Percentiles rank a stretch among this genome's conserved stretches.
phyloP scores from a whole-genome alignment of 1,140 invertebrate genomes.

The Medauroidea extradentata region DNA sequence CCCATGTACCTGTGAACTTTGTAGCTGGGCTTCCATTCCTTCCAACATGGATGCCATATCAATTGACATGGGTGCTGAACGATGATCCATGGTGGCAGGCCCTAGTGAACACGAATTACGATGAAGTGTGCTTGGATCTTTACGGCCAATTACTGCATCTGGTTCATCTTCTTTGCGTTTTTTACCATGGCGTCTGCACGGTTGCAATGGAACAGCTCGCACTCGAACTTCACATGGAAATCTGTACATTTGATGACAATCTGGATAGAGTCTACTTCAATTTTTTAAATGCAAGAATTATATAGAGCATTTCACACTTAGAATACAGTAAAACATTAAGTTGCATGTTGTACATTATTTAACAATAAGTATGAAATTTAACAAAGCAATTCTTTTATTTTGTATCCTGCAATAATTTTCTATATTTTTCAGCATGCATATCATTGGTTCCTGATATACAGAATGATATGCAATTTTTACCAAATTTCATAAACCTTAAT shows the following conservation, averaged over 20 bases:
- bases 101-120: constrained; percentile 3
- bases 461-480: too few relatives aligned
- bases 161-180: constrained; percentile 69
- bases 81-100: background rate
- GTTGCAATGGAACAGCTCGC: constrained; percentile 75
- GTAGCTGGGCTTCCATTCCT: constrained; percentile 66
- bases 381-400: too few relatives aligned
- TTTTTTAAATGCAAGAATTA: too few relatives aligned
- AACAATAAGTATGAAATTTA: too few relatives aligned
- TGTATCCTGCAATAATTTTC: too few relatives aligned
- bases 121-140: constrained; percentile 5
- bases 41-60: constrained; percentile 71
- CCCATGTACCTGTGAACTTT: constrained; percentile 54
- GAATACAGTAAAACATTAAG: too few relatives aligned
- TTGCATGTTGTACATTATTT: too few relatives aligned
- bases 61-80: constrained; percentile 28
- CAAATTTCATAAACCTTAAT: too few relatives aligned
- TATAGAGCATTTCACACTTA: too few relatives aligned
- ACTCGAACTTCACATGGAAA: constrained; percentile 81
- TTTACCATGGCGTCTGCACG: constrained; percentile 72
- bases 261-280: too few relatives aligned
- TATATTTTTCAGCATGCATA: too few relatives aligned
- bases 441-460: too few relatives aligned
- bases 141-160: constrained; percentile 34
- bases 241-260: constrained; percentile 50